phyloP scores from a whole-genome alignment of 1,140 invertebrate genomes.

The Drosophila melanogaster region Release_6_plus_ISO1_MT NT_033779.5:17235501-17236000 shows the following conservation, averaged over 20 bases:
- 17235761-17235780: constrained; percentile 13
- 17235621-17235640: background rate
- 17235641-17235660: background rate
- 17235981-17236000: constrained; percentile 67
- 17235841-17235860: constrained; percentile 48
- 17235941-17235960: constrained; percentile 59
- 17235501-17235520: too few species aligned
- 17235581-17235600: background rate
- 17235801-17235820: constrained; percentile 81
- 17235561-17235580: background rate
- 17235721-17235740: constrained; percentile 35
- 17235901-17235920: constrained; percentile 36
- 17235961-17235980: constrained; percentile 69
- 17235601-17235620: background rate
- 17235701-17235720: constrained; percentile 27
- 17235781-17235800: constrained; percentile 56
- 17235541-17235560: background rate
- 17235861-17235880: constrained; percentile 23
- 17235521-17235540: too few species aligned
- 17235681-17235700: constrained; percentile 9
- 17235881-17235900: constrained; percentile 20
- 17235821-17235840: constrained; percentile 65
- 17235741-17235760: constrained; percentile 43
- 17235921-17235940: constrained; percentile 51
- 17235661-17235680: background rate